Conservation (phyloP, 2,113 vertebrate genomes). For the Pampusana beccarii region DNA sequence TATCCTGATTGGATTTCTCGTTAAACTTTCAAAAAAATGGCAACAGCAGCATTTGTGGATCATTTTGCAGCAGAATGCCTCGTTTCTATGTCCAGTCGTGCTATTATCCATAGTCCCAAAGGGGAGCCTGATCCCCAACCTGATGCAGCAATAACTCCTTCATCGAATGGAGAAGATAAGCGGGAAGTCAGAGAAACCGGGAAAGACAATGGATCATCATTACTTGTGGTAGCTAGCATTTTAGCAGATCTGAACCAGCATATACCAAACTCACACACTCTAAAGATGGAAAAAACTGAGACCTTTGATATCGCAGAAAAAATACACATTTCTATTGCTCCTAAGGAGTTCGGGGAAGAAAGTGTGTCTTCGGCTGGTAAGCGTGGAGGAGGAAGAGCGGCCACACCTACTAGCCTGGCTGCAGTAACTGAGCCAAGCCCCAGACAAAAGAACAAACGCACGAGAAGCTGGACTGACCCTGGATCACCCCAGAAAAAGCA, state of each 20-base stretch:
- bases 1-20: slow-evolving; percentile 29
- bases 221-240: slow-evolving; percentile 93
- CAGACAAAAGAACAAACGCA: slow-evolving; percentile 93
- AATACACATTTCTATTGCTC: slow-evolving; percentile 65
- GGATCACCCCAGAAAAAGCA: slow-evolving; percentile 96
- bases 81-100: slow-evolving; percentile 95
- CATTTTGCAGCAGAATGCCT: slow-evolving; percentile 98
- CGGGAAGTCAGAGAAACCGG: slow-evolving; percentile 74
- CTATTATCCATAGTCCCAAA: slow-evolving; percentile 84
- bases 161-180: slow-evolving; percentile 78
- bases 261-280: slow-evolving; percentile 76
- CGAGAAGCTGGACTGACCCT: slow-evolving; percentile 85
- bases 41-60: slow-evolving; percentile 83
- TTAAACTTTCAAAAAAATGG: slow-evolving; percentile 77
- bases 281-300: slow-evolving; percentile 81
- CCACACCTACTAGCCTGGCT: slow-evolving; percentile 87
- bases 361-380: slow-evolving; percentile 57
- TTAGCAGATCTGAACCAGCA: slow-evolving; percentile 97
- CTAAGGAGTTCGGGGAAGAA: slow-evolving; percentile 54
- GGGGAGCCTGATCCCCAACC: slow-evolving; percentile 79
- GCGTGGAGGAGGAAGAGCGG: slow-evolving; percentile 81
- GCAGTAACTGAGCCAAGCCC: slow-evolving; percentile 81
- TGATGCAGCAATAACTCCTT: slow-evolving; percentile 71
- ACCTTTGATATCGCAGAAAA: slow-evolving; percentile 71
- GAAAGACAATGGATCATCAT: slow-evolving; percentile 88